Conservation (phyloP, 23 tunicate genomes). For the Trididemnum clinides region DNA sequence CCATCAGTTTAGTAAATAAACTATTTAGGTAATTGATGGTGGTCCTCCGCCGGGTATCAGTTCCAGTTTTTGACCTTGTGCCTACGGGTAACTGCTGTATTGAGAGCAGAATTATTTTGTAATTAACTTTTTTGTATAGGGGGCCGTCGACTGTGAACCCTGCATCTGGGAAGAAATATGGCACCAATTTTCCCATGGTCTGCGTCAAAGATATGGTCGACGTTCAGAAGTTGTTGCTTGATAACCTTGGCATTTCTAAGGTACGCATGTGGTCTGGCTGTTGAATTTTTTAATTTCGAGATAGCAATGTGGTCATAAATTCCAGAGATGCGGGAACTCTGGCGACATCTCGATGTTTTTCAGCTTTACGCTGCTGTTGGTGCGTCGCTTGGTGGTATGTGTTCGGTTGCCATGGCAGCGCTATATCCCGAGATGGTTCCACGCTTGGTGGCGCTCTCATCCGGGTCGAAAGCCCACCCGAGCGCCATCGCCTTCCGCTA, state of each 20-base stretch:
- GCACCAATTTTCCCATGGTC: constrained; percentile 88
- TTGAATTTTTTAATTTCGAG: neutral
- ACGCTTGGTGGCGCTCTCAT: constrained; percentile 73
- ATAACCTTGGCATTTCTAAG: constrained; percentile 68
- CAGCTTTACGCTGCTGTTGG: constrained; percentile 97
- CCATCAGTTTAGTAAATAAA: no score
- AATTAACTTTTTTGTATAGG: no score
- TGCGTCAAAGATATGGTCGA: constrained; percentile 91
- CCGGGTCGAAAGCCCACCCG: constrained; percentile 77
- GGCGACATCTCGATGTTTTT: neutral
- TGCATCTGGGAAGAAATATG: constrained; percentile 63
- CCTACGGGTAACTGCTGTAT: no score
- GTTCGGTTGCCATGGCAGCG: constrained; percentile 89
- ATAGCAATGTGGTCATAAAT: no score
- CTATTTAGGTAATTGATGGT: no score
- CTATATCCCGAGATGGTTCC: constrained; percentile 64
- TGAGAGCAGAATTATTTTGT: no score
- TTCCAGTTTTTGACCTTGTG: no score
- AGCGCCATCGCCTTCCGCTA: constrained; percentile 83
- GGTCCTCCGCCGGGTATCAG: no score
- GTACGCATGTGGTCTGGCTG: constrained; percentile 24
- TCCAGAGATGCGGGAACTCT: neutral
- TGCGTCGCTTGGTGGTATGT: constrained; percentile 96
- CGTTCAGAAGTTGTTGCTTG: constrained; percentile 42
- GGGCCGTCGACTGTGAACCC: constrained; percentile 90